Evolutionary conservation across 2,113 vertebrate genomes (phyloP), one percentile per base, ranked within the genome.

Genomic region (Paradisaea rubra): DNA sequence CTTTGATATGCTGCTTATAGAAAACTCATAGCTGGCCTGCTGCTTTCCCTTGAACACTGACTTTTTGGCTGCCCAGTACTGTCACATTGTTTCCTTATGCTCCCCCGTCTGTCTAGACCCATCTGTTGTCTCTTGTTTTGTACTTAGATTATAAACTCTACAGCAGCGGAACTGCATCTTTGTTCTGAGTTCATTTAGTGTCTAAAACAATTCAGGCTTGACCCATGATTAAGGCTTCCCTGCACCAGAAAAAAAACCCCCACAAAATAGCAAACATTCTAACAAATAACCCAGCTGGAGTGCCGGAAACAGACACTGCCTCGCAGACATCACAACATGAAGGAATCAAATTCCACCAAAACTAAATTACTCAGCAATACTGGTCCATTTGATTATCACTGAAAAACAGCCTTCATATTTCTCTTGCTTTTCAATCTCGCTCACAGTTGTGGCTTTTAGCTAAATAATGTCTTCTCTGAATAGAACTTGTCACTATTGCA

Each of bases 11-110:
- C 2, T 76, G 81, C 91, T 84, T 81, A 86, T 42, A 96, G 88
- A 79, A 81, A 95, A 64, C 81, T 56, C 57, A 41, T 60, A 81
- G 91, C 61, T 93, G 89, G 92, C 80, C 87, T 56, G 61, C 78
- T 92, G 77, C 60, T 94, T 15, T 91, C 83, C 91, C 96, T 53
- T 50, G 37, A 95, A 91, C 61, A 13, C 52, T 41, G 86, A 77
- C 69, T 91, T 95, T 93, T 78, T 95, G 92, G 92, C 92, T 95
- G 94, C 81, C 96, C 91, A 81, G 82, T 44, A 30, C 80, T 64
- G 80, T 86, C 91, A 88, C 92, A 94, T 93, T 94, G 92, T 85
- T 93, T 93, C 94, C 96, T 96, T 96, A 96, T 96, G 95, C 28
- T 93, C 44, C 56, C 76, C 91, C 83, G 13, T 95, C 96, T 97